Evolutionary conservation across 2,113 vertebrate species (phyloP).

Genomic region (Elanus axillaris): DNA sequence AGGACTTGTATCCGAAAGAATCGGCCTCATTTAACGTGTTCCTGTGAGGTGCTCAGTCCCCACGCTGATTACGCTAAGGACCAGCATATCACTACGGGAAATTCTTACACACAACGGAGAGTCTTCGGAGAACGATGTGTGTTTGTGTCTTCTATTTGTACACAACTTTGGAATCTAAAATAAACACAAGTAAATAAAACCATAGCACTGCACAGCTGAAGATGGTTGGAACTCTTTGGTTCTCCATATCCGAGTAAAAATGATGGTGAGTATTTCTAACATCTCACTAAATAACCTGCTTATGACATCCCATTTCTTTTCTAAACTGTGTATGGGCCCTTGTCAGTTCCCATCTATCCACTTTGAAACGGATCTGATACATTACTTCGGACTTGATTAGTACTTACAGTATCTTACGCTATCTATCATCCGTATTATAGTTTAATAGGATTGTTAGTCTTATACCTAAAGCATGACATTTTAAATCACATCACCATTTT

Average conservation of each 20-base stretch:
- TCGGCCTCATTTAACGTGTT: neutral
- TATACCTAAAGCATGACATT: neutral
- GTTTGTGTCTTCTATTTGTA: neutral
- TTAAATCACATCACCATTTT: neutral
- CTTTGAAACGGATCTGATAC: neutral
- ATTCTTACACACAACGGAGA: neutral
- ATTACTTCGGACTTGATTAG: neutral
- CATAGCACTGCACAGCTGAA: neutral
- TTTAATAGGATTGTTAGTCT: slow-evolving; percentile 26
- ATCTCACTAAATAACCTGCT: neutral
- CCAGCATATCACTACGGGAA: neutral
- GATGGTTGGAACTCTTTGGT: neutral
- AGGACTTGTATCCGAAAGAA: neutral
- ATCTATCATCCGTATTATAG: neutral
- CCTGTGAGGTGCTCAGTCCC: neutral
- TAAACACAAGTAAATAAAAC: neutral
- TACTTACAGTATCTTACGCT: neutral
- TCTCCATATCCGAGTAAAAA: neutral
- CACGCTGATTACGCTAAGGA: neutral
- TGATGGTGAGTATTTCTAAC: neutral
- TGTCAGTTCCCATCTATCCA: neutral
- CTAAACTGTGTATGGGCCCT: neutral
- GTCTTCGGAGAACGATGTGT: neutral
- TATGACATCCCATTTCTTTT: neutral
- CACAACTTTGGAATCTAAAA: neutral